These are phyloP conservation scores for Trichomycterus rosablanca DNA, from an alignment of 2,113 vertebrate genomes.

Conservation along the genomic window DNA sequence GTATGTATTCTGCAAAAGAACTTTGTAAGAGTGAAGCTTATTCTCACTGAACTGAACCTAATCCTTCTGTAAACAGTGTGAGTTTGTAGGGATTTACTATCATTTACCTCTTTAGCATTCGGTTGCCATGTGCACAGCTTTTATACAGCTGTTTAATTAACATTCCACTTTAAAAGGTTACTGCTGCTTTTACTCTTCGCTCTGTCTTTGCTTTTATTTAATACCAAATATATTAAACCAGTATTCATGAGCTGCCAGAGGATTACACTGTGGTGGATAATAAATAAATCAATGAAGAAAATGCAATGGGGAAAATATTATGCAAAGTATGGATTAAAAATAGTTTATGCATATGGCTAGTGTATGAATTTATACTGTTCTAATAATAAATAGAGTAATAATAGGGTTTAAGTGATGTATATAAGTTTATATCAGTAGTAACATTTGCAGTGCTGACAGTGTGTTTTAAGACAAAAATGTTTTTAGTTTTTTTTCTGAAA, in stretches of 20 bases:
- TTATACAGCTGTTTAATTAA: slow-evolving; percentile 49
- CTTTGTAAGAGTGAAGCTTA: slow-evolving; percentile 34
- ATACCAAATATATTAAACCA: slow-evolving; percentile 32
- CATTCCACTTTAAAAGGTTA: slow-evolving; percentile 52
- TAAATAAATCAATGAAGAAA: too few relatives aligned
- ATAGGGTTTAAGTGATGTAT: too few relatives aligned
- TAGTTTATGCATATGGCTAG: too few relatives aligned
- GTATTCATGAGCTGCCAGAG: slow-evolving; percentile 26
- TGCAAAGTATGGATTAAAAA: too few relatives aligned
- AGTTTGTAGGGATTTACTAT: slow-evolving; percentile 38
- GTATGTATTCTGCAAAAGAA: slow-evolving; percentile 45
- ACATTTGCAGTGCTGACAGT: too few relatives aligned
- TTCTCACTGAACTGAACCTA: slow-evolving; percentile 44
- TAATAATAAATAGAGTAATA: too few relatives aligned
- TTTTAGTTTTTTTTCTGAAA: too few relatives aligned
- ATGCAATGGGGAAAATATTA: too few relatives aligned
- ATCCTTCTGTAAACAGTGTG: slow-evolving; percentile 46
- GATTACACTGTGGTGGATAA: too few relatives aligned
- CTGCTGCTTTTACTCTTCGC: slow-evolving; percentile 16
- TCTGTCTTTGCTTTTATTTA: slow-evolving; percentile 15
- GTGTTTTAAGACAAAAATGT: too few relatives aligned
- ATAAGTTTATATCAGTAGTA: too few relatives aligned
- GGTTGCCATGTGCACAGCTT: slow-evolving; percentile 23
- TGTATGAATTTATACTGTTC: too few relatives aligned
- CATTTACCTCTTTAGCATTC: slow-evolving; percentile 46